Conservation (phyloP, 2,113 vertebrate species). For the Bufo gargarizans region DNA sequence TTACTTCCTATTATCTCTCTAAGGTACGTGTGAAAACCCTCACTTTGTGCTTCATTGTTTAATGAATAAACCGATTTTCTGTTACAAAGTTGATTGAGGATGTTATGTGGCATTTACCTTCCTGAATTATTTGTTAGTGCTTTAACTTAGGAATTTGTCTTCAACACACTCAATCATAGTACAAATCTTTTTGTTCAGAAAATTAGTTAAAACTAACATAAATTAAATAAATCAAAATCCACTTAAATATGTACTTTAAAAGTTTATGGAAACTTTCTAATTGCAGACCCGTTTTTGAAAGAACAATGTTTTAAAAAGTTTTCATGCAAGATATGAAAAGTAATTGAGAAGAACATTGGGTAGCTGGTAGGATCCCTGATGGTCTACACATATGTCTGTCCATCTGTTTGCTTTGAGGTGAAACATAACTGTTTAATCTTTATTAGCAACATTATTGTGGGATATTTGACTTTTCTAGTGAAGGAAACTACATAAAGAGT, state of each 20-base stretch:
- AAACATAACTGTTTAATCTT: constrained; percentile 36
- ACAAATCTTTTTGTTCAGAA: too few species aligned
- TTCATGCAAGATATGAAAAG: constrained; percentile 32
- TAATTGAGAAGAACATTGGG: constrained; percentile 48
- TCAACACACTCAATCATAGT: too few species aligned
- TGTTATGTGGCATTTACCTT: too few species aligned
- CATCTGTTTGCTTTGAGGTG: constrained; percentile 65
- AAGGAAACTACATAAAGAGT: neutral
- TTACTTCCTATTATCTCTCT: too few species aligned
- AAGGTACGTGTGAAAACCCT: too few species aligned
- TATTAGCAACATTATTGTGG: constrained; percentile 25
- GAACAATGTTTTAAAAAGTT: neutral
- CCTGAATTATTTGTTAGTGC: too few species aligned
- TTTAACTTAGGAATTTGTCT: too few species aligned
- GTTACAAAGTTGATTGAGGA: too few species aligned
- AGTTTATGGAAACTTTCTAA: neutral
- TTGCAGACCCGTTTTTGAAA: neutral
- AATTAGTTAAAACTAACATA: too few species aligned
- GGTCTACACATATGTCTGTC: constrained; percentile 64
- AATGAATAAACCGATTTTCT: too few species aligned
- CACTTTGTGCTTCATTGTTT: too few species aligned
- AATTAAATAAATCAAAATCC: too few species aligned
- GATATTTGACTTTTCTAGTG: constrained; percentile 23
- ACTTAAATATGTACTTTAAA: neutral
- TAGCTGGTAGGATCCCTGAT: constrained; percentile 65